Percentiles rank a stretch among this genome's conserved stretches.
These are phyloP conservation scores for Hipposideros larvatus DNA, from an alignment of 2,797 vertebrate genomes.

Conservation along the genomic window DNA sequence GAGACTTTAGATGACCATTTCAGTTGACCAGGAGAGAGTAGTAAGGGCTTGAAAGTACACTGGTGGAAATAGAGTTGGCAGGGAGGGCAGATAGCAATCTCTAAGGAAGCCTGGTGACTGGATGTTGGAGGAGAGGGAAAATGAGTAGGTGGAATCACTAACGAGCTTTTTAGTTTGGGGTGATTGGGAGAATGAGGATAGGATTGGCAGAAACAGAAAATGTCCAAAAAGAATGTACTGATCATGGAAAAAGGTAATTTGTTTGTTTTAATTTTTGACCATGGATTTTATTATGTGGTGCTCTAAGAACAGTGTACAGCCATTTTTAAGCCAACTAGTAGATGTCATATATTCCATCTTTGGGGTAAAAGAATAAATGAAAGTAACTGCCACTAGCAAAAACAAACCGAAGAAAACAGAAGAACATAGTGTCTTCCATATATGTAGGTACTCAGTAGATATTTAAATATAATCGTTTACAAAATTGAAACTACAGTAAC, in stretches of 20 bases:
- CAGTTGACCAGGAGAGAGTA: neutral
- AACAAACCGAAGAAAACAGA: neutral
- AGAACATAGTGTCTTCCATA: neutral
- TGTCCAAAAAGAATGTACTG: neutral
- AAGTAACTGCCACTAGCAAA: neutral
- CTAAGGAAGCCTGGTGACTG: neutral
- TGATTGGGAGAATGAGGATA: neutral
- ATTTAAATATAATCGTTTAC: neutral
- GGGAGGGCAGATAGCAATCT: neutral
- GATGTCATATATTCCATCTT: neutral
- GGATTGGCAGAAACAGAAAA: neutral
- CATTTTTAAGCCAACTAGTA: conserved; percentile 33
- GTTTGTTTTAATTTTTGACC: conserved; percentile 4
- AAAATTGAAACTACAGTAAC: conserved; percentile 21
- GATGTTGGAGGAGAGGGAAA: neutral
- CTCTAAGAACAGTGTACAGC: neutral
- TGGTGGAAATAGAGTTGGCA: neutral
- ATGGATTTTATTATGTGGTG: neutral
- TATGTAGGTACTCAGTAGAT: neutral
- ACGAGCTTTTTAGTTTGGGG: neutral
- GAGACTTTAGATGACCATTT: neutral
- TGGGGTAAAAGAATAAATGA: neutral
- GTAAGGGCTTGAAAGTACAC: neutral
- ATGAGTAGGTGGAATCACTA: neutral
- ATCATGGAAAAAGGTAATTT: neutral